Evolutionary conservation across 2,888 invertebrate species (phyloP), one percentile per base, ranked within the genome.

Genomic region (Melangyna quadrimaculata): DNA sequence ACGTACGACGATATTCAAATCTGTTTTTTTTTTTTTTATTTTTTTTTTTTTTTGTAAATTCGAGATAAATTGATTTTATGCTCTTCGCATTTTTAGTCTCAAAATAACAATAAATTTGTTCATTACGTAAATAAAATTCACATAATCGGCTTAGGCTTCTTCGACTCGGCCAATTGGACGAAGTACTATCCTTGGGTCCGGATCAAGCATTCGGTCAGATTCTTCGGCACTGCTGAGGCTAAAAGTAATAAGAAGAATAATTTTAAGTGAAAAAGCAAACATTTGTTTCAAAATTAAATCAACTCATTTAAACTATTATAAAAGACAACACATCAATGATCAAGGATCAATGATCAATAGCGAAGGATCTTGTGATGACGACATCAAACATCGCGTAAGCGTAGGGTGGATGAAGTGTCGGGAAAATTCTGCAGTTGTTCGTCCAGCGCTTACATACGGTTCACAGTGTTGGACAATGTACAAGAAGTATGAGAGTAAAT

Each of bases 131-230:
- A 14, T 83, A 55, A 73, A 78, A 75, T 79, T 65, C 48, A 59
- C 35, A 53, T 51, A 32, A 35, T 19, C 69, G 32, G 29, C 71
- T 90, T 90, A 91, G 70, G 93, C 93, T 88, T 94, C 94, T 89
- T 94, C 94, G 69, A 93, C 93, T 86, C 93, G 92, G 91, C 95
- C 95, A 87, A 95, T 93, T 24, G 95, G 95, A 88, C 94, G 93
- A 63, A 94, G 91, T 32, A 94, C 94, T 89, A 94, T 94, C 89
- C 94, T 91, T 70, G 95, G 95, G 90, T 95, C 95, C 35, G 95
- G 94, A 90, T 95, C 95, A 88, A 95, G 93, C 95, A 96, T 95
- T 88, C 95, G 94, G 91, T 96, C 95, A 88, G 95, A 95, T 90
- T 96, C 96, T 91, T 96, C 96, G 71, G 94, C 94, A 89, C 94